Evolutionary conservation across 2,888 invertebrate genomes (phyloP).

Genomic region (Amphipoea lucens): DNA sequence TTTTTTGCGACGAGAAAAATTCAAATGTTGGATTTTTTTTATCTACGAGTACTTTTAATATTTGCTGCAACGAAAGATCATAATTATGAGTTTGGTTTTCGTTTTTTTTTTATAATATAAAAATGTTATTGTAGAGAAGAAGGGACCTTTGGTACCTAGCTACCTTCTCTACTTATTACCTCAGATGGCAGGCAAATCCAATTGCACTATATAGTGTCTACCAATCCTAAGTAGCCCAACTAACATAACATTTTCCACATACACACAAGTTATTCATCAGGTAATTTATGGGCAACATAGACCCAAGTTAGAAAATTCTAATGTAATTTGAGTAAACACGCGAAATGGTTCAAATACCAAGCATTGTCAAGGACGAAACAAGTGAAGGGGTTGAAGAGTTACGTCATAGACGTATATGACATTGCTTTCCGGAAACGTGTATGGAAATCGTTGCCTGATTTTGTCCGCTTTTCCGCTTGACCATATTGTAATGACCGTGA

Average conservation of each 20-base stretch:
- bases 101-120: not conserved
- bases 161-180: not conserved
- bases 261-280: constrained; percentile 55
- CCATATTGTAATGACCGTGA: not conserved
- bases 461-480: constrained; percentile 8
- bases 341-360: constrained; percentile 67
- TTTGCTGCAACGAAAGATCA: not conserved
- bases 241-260: constrained; percentile 24
- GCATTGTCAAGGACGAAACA: constrained; percentile 61
- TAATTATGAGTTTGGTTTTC: not conserved
- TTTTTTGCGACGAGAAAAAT: not conserved
- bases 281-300: constrained; percentile 45
- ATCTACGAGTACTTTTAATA: not conserved
- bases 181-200: not conserved
- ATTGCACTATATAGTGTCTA: too few species aligned
- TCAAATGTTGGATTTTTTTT: not conserved
- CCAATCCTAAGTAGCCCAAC: not conserved
- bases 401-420: constrained; percentile 41
- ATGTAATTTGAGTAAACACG: constrained; percentile 71
- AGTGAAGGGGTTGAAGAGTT: constrained; percentile 48
- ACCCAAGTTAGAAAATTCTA: constrained; percentile 65
- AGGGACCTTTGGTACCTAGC: not conserved
- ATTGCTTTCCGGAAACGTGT: constrained; percentile 5
- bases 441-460: constrained; percentile 7
- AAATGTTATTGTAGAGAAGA: not conserved